A percentile compares a stretch with the other conserved stretches of the same genome.
Conservation (phyloP, 2,797 vertebrate species). For the Anas bernieri region DNA sequence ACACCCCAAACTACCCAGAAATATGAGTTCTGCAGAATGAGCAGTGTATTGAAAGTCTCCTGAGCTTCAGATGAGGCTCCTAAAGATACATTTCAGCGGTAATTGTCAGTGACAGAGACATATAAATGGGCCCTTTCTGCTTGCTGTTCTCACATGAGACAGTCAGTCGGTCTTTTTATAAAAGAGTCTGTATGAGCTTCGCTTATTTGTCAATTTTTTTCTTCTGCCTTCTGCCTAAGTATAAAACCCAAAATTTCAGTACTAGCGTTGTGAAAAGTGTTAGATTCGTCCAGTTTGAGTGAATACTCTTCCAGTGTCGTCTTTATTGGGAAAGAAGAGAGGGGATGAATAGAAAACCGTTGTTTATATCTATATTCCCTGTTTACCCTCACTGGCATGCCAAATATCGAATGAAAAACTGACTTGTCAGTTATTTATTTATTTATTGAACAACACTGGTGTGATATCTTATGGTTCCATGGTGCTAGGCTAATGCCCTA, state of each 20-base stretch:
- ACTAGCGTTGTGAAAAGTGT: neutral
- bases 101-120: constrained; percentile 30
- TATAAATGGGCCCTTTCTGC: constrained; percentile 55
- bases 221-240: neutral
- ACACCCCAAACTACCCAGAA: neutral
- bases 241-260: neutral
- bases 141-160: neutral
- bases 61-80: neutral
- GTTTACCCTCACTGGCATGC: neutral
- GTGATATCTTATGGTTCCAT: neutral
- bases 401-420: constrained; percentile 43
- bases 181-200: neutral
- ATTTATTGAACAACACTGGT: neutral
- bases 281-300: neutral
- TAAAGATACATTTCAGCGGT: constrained; percentile 32
- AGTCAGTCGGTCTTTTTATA: neutral
- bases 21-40: neutral
- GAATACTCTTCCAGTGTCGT: neutral
- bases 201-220: neutral
- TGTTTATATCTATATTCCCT: constrained; percentile 13
- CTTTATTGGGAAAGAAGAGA: neutral
- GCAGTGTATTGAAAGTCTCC: neutral
- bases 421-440: constrained; percentile 45
- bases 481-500: neutral
- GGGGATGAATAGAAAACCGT: neutral